phyloP scores from a whole-genome alignment of 2,797 vertebrate species.

The Petrocephalus sullivani region DNA sequence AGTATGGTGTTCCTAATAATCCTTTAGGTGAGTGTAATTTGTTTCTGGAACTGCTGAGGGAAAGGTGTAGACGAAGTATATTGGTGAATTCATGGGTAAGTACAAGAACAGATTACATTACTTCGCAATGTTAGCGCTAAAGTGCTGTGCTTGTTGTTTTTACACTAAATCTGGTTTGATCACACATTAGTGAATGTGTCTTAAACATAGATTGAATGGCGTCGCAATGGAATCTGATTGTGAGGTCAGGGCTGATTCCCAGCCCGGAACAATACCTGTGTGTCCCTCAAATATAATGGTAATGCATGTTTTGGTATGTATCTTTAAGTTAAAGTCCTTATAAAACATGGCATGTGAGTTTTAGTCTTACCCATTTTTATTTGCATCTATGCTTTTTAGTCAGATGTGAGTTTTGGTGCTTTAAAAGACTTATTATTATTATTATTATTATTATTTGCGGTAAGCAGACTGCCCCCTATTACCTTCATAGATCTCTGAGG shows the following conservation, averaged over 20 bases:
- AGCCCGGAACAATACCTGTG: not conserved
- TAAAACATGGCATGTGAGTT: not conserved
- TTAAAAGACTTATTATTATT: not conserved
- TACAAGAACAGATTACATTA: no score
- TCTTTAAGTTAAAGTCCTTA: not conserved
- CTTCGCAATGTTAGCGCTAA: no score
- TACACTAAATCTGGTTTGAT: not conserved
- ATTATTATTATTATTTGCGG: not conserved
- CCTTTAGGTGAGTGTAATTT: no score
- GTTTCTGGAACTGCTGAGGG: no score
- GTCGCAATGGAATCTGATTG: not conserved
- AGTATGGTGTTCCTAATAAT: no score
- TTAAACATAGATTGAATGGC: not conserved
- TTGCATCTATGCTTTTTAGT: not conserved
- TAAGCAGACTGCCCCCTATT: not conserved
- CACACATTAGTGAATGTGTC: not conserved
- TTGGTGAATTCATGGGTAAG: not conserved
- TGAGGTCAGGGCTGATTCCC: not conserved
- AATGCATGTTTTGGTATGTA: not conserved
- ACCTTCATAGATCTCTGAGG: not conserved
- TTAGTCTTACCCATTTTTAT: not conserved
- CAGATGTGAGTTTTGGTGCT: not conserved
- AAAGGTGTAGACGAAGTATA: not conserved
- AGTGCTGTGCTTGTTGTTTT: no score
- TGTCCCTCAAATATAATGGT: not conserved